A percentile compares a stretch with the other conserved stretches of the same genome.
phyloP scores from a whole-genome alignment of 1,140 invertebrate genomes.

The Whitmania pigra region DNA sequence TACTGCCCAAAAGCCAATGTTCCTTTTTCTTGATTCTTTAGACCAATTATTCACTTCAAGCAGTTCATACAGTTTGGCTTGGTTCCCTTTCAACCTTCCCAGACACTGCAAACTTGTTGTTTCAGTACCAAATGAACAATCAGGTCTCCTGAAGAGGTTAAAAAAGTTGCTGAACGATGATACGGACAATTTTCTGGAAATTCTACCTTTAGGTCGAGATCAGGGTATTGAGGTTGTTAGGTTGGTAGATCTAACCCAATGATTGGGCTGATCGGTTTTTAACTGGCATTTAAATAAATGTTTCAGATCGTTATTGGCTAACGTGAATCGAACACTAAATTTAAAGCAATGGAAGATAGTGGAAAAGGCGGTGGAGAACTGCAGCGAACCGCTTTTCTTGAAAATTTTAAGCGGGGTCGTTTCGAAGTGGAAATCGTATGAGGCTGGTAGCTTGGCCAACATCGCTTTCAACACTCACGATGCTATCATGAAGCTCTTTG shows the following conservation, averaged over 20 bases:
- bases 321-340: slow-evolving; percentile 56
- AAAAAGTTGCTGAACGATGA: slow-evolving; percentile 75
- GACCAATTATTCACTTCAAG: slow-evolving; percentile 88
- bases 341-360: slow-evolving; percentile 74
- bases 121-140: slow-evolving; percentile 40
- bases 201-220: slow-evolving; percentile 50
- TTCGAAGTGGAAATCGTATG: slow-evolving; percentile 90
- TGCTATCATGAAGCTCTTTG: slow-evolving; percentile 31
- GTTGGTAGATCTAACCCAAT: slow-evolving; percentile 27
- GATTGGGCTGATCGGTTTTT: background rate
- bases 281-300: background rate
- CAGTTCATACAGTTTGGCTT: slow-evolving; percentile 85
- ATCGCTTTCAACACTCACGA: slow-evolving; percentile 18
- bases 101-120: slow-evolving; percentile 80
- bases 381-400: slow-evolving; percentile 89
- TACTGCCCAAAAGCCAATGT: slow-evolving; percentile 31
- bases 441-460: slow-evolving; percentile 54
- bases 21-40: slow-evolving; percentile 52
- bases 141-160: slow-evolving; percentile 44
- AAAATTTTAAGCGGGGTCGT: slow-evolving; percentile 79
- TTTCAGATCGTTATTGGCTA: slow-evolving; percentile 69
- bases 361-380: slow-evolving; percentile 73
- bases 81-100: slow-evolving; percentile 81
- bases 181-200: slow-evolving; percentile 63
- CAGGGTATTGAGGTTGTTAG: slow-evolving; percentile 82